Evolutionary conservation across 2,113 vertebrate species (phyloP).

Genomic region (Dryoscopus gambensis): DNA sequence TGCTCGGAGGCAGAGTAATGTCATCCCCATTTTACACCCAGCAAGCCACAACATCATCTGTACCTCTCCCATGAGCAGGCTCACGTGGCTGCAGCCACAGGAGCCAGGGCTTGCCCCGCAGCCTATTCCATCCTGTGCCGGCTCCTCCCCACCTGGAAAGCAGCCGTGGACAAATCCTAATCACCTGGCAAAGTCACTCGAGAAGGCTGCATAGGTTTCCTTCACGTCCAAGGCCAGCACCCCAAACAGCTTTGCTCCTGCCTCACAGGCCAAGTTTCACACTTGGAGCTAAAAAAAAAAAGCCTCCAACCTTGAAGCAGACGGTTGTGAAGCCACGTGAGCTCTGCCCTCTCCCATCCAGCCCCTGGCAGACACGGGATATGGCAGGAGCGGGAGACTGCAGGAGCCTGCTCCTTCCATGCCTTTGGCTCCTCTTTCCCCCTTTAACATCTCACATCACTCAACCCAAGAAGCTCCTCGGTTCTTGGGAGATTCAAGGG

Average conservation of each 20-base stretch:
- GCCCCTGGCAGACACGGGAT: neutral
- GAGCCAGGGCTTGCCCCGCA: neutral
- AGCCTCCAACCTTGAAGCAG: neutral
- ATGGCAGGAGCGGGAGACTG: neutral
- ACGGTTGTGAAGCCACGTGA: neutral
- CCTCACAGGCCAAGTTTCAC: slow-evolving; percentile 44
- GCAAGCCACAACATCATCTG: neutral
- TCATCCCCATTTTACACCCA: neutral
- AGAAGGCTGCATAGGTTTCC: neutral
- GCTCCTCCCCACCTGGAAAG: neutral
- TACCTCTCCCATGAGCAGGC: neutral
- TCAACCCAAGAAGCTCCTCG: slow-evolving; percentile 19
- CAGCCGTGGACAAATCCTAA: neutral
- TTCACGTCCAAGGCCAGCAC: neutral
- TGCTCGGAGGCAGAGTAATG: neutral
- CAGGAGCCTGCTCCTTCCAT: neutral
- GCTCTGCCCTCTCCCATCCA: neutral
- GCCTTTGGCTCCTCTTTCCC: neutral
- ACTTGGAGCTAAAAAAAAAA: neutral
- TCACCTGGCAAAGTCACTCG: neutral
- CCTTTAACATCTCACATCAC: neutral
- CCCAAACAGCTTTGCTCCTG: neutral
- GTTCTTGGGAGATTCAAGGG: slow-evolving; percentile 33
- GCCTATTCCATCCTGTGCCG: neutral
- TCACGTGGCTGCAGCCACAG: neutral